Conservation (phyloP, 2,113 vertebrate species). For the Edolisoma coerulescens region DNA sequence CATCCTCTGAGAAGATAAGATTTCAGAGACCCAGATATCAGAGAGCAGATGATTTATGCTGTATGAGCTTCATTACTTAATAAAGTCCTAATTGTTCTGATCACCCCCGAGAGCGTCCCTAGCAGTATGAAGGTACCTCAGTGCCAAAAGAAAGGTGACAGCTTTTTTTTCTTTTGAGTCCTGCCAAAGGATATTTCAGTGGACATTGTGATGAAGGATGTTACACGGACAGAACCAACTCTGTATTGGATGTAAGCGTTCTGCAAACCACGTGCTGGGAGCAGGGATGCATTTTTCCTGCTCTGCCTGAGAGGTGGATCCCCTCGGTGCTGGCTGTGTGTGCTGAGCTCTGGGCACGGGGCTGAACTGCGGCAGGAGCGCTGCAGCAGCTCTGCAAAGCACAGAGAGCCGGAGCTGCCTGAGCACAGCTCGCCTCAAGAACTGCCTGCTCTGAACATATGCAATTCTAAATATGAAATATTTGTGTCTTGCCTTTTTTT, state of each 20-base stretch:
- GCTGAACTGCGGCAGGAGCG: neutral
- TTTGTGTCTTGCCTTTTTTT: neutral
- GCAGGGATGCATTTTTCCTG: neutral
- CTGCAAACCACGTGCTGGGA: neutral
- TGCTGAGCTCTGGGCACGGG: neutral
- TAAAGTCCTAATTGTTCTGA: neutral
- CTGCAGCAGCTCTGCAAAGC: neutral
- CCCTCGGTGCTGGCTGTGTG: neutral
- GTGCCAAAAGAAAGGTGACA: neutral
- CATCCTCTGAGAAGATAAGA: neutral
- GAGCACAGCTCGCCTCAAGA: neutral
- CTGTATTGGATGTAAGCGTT: neutral
- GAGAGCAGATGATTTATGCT: neutral
- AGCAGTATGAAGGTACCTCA: neutral
- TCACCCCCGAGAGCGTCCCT: neutral
- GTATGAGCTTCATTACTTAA: neutral
- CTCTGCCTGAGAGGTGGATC: neutral
- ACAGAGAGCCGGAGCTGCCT: neutral
- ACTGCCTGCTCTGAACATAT: neutral
- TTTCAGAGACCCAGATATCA: neutral
- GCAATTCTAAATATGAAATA: neutral
- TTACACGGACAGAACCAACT: neutral
- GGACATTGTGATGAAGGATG: neutral
- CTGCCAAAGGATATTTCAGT: neutral
- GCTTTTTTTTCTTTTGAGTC: neutral